Base-by-base conservation (phyloP, 2,888 invertebrate genomes). In the Biston stratarius region DNA sequence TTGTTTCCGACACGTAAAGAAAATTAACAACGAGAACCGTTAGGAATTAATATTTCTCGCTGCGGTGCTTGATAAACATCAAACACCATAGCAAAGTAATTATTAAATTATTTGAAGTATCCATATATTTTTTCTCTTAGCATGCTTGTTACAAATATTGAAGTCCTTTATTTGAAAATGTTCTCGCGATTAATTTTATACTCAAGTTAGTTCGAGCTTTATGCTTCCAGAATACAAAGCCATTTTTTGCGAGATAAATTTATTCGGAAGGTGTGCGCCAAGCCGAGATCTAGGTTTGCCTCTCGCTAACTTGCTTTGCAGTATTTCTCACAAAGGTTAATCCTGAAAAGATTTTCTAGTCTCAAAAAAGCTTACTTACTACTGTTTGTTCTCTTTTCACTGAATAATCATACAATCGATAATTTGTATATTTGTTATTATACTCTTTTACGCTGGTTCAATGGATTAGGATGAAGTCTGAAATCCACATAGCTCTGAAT, bases 31-130 rank as follows among this genome's bases (percentile, higher is more conserved):
- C 42, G 42, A 14, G 15, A 57, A 57, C 40, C 0, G 6, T 51
- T 65, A 68, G 24, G 33, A 8, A 55, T 44, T 55, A 42, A 55
- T 42, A 55, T 55, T 55, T 55, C 55, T 55, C 55, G 55, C 55
- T 55, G 8, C 33, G 5, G 10, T 40, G 12, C n/a, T 42, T 33
- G 55, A 55, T 55, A 8, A 55, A 24, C 42, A 55, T 55, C 55
- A 24, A 24, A 24, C 1, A 24, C 24, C 24, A 24, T 3, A 24
- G 24, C 1, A 24, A 24, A 24, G 1, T 24, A 0, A 42, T 12
- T 42, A 55, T 33, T 42, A 7, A 33, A 42, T 33, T 8, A 24
- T 53, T 38, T 11, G 15, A 24, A 12, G 1, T 9, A 24, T 24
- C 24, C 24, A 24, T 24, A 2, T 24, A 24, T 2, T 24, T 24